Percentiles rank a stretch among this genome's conserved stretches.
Evolutionary conservation across 2,113 vertebrate species (phyloP).

Genomic region (Colaptes auratus): DNA sequence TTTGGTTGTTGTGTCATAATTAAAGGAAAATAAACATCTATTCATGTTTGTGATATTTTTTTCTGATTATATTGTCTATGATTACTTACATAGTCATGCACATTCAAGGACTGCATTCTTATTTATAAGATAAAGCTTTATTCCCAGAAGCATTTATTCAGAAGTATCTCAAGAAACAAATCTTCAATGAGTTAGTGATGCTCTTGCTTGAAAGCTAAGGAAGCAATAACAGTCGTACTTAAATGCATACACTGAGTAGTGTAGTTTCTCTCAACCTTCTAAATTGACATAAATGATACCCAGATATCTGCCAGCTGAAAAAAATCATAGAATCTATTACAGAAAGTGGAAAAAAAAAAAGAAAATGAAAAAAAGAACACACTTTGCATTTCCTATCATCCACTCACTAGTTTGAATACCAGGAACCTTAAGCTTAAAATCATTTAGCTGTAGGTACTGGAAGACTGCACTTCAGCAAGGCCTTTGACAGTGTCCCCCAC

Average conservation of each 20-base stretch:
- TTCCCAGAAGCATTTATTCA: neutral
- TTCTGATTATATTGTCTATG: neutral
- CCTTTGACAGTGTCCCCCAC: no score
- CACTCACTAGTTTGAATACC: neutral
- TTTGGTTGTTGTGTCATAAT: neutral
- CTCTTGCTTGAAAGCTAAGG: neutral
- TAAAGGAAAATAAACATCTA: neutral
- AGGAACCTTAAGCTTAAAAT: neutral
- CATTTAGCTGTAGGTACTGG: neutral
- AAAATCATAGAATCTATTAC: neutral
- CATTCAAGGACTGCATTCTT: neutral
- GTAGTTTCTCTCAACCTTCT: neutral
- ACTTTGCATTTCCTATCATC: neutral
- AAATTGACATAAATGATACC: neutral
- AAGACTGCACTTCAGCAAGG: neutral
- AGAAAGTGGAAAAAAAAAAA: neutral
- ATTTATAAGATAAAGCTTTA: neutral
- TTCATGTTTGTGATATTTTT: neutral
- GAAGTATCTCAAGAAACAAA: neutral
- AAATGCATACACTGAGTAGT: neutral
- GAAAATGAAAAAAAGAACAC: neutral
- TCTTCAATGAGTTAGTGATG: neutral
- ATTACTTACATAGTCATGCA: neutral
- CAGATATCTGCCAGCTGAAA: neutral
- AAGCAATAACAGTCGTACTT: neutral